Percentiles rank a stretch among this genome's conserved stretches.
These are phyloP conservation scores for Sphyrna mokarran DNA, from an alignment of 2,113 vertebrate species.

Conservation along the genomic window DNA sequence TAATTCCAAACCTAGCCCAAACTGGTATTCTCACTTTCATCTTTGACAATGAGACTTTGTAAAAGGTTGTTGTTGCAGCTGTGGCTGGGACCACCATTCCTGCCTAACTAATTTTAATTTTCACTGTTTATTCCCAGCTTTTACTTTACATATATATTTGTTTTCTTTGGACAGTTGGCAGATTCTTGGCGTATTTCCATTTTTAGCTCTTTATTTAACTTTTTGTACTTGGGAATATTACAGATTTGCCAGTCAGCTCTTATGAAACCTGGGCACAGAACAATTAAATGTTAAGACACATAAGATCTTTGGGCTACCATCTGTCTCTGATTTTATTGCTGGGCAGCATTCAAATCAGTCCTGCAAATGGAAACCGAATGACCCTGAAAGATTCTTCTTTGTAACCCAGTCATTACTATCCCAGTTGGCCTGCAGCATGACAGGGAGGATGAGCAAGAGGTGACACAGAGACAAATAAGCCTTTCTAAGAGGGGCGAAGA, in stretches of 20 bases:
- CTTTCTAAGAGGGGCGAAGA: neutral
- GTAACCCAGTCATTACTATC: neutral
- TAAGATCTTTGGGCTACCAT: slow-evolving; percentile 57
- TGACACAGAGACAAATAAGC: neutral
- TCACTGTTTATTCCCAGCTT: neutral
- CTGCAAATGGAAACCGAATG: slow-evolving; percentile 67
- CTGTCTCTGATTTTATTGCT: slow-evolving; percentile 58
- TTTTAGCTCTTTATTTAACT: slow-evolving; percentile 9
- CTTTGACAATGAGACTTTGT: neutral
- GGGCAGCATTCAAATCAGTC: slow-evolving; percentile 57
- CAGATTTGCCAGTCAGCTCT: slow-evolving; percentile 37
- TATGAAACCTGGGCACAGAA: slow-evolving; percentile 58
- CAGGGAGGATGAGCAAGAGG: neutral
- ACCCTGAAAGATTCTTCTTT: slow-evolving; percentile 54
- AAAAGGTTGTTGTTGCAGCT: slow-evolving; percentile 19
- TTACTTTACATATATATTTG: neutral
- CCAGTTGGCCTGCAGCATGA: neutral
- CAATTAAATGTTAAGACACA: slow-evolving; percentile 65
- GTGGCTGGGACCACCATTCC: neutral
- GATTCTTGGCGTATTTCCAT: slow-evolving; percentile 18
- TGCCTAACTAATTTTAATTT: neutral
- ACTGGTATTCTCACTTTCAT: neutral
- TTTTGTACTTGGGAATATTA: neutral
- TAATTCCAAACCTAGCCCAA: neutral
- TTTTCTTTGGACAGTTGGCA: neutral